Conservation (phyloP, 2,888 invertebrate genomes). For the Megalurothrips usitatus region DNA sequence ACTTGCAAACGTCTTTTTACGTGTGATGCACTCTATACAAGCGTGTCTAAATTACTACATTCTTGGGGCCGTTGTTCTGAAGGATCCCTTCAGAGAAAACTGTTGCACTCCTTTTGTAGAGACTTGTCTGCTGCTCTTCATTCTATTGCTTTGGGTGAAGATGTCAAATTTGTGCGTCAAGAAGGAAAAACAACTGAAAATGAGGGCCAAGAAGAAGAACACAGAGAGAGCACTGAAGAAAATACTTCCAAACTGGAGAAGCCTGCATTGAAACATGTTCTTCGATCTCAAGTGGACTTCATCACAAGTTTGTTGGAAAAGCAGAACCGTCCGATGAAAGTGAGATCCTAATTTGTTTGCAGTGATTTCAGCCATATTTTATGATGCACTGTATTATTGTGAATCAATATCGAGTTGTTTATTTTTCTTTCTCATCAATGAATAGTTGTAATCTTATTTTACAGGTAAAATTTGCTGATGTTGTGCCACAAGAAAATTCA, state of each 20-base stretch:
- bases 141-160: not conserved
- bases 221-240: no score
- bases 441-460: not conserved
- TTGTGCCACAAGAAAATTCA: not conserved
- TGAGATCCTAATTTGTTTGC: not conserved
- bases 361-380: no score
- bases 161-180: not conserved
- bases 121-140: not conserved
- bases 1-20: not conserved
- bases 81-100: slow-evolving; percentile 12
- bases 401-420: no score
- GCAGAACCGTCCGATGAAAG: not conserved
- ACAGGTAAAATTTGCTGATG: slow-evolving; percentile 5
- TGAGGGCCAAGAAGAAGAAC: no score
- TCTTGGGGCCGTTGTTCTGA: slow-evolving; percentile 52
- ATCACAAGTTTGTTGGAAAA: not conserved
- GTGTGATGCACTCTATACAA: slow-evolving; percentile 33
- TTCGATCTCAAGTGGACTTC: not conserved
- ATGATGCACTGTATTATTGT: not conserved
- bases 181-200: not conserved
- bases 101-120: not conserved
- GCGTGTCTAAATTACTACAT: slow-evolving; percentile 46
- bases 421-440: not conserved
- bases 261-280: not conserved
- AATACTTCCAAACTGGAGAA: not conserved